phyloP scores from a whole-genome alignment of 2,113 vertebrate genomes.

The Desmodus rotundus region DNA sequence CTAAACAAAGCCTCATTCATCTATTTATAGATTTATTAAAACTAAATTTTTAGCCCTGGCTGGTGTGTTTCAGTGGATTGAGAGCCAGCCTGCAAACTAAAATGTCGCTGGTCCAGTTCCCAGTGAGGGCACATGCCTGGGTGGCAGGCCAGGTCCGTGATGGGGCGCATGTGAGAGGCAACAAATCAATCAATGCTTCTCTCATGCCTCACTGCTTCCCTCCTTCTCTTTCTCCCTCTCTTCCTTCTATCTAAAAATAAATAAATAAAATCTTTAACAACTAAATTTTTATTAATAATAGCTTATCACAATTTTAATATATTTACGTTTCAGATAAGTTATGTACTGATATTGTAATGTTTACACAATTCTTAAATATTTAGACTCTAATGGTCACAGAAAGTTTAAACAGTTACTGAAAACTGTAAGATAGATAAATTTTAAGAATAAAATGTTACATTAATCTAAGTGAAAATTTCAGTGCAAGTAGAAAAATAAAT shows the following conservation, averaged over 20 bases:
- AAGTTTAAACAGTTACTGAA: not conserved
- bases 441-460: not conserved
- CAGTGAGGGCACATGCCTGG: too few relatives aligned
- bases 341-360: not conserved
- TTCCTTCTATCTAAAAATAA: too few relatives aligned
- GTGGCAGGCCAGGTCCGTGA: too few relatives aligned
- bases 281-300: not conserved
- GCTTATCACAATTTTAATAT: not conserved
- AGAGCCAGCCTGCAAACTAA: too few relatives aligned
- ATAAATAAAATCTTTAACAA: too few relatives aligned
- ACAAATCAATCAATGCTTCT: too few relatives aligned
- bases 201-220: too few relatives aligned
- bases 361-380: not conserved
- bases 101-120: too few relatives aligned
- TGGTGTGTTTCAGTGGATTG: too few relatives aligned
- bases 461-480: not conserved
- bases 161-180: too few relatives aligned
- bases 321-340: not conserved
- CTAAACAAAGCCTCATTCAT: not conserved
- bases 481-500: not conserved
- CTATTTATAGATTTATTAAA: not conserved
- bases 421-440: not conserved
- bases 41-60: too few relatives aligned
- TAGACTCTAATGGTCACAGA: not conserved
- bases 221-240: too few relatives aligned